A percentile compares a stretch with the other conserved stretches of the same genome.
These are phyloP conservation scores for Perithous albicinctus DNA, from an alignment of 2,888 invertebrate genomes.

Conservation along the genomic window DNA sequence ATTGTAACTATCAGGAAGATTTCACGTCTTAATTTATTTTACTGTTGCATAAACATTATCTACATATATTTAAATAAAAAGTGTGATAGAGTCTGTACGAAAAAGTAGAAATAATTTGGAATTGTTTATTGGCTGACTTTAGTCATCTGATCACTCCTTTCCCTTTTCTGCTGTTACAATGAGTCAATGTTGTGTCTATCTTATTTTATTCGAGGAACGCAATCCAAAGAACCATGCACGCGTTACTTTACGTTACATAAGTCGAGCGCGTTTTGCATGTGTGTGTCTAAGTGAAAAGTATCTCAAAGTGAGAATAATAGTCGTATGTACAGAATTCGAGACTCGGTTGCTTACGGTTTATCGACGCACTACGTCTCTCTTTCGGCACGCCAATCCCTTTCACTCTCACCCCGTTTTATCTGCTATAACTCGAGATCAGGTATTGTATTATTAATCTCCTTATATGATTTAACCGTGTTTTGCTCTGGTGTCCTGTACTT, in stretches of 20 bases:
- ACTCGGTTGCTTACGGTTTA: conserved; percentile 40
- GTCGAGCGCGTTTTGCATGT: conserved; percentile 26
- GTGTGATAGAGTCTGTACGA: background rate
- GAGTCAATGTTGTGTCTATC: background rate
- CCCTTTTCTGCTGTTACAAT: conserved; percentile 43
- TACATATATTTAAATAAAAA: conserved; percentile 32
- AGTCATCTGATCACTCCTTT: conserved; percentile 44
- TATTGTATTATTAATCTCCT: conserved; percentile 32
- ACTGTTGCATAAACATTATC: conserved; percentile 16
- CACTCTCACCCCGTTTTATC: conserved; percentile 41
- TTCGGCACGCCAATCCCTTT: conserved; percentile 46
- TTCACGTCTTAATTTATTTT: conserved; percentile 23
- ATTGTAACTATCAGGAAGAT: conserved; percentile 9
- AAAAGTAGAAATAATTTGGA: conserved; percentile 1
- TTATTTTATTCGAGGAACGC: conserved; percentile 31
- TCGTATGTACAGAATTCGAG: conserved; percentile 4
- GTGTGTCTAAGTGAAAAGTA: conserved; percentile 30
- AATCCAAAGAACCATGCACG: conserved; percentile 31
- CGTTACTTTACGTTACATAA: conserved; percentile 55
- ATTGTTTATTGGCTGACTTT: conserved; percentile 3
- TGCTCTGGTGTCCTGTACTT: background rate
- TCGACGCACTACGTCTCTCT: conserved; percentile 30
- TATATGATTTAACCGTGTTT: conserved; percentile 28
- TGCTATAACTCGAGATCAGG: background rate
- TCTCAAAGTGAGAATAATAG: conserved; percentile 55